These are phyloP conservation scores for Argyresthia goedartella DNA, from an alignment of 2,888 invertebrate genomes.

Conservation along the genomic window DNA sequence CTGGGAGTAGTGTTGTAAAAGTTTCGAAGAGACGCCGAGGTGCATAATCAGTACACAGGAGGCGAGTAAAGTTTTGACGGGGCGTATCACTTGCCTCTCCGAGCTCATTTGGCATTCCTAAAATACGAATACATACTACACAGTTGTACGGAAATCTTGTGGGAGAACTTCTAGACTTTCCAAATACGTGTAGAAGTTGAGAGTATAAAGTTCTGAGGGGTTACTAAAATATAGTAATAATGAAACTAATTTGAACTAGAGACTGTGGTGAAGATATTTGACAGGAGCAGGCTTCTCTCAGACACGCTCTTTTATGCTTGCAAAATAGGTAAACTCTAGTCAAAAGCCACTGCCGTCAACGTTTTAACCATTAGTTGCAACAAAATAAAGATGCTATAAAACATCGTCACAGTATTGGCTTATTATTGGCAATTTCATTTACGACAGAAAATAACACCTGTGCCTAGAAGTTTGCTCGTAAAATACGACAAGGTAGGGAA, in stretches of 20 bases:
- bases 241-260: not conserved
- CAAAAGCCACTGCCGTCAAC: too few relatives aligned
- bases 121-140: slow-evolving; percentile 36
- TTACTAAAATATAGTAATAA: not conserved
- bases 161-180: not conserved
- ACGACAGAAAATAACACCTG: slow-evolving; percentile 51
- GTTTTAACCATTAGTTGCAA: too few relatives aligned
- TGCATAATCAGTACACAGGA: slow-evolving; percentile 25
- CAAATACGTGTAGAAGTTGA: not conserved
- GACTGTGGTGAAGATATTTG: too few relatives aligned
- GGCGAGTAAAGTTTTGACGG: slow-evolving; percentile 25
- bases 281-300: too few relatives aligned
- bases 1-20: not conserved
- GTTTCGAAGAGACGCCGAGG: not conserved
- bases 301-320: too few relatives aligned
- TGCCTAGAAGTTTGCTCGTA: slow-evolving; percentile 28
- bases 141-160: slow-evolving; percentile 3
- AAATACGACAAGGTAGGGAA: slow-evolving; percentile 26
- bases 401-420: slow-evolving; percentile 41
- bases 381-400: slow-evolving; percentile 25
- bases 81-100: slow-evolving; percentile 39
- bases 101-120: slow-evolving; percentile 41
- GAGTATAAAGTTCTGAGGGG: not conserved
- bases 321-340: too few relatives aligned
- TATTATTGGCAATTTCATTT: slow-evolving; percentile 39